These are phyloP conservation scores for Grammomys dolichurus DNA, from an alignment of 2,113 vertebrate species.

Conservation along the genomic window DNA sequence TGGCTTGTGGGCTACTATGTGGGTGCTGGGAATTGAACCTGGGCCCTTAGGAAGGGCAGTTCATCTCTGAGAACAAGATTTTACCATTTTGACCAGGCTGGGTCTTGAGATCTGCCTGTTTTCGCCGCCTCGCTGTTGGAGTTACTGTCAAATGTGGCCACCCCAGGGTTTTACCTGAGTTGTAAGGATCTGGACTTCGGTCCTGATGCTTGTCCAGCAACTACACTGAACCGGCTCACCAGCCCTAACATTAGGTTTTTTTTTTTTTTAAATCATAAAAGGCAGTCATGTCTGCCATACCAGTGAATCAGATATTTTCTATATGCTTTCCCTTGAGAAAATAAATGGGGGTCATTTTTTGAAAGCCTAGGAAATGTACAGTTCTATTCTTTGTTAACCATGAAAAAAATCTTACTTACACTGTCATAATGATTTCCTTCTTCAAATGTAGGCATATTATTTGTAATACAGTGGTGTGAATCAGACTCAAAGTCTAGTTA, in stretches of 20 bases:
- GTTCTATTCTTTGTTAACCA: constrained; percentile 21
- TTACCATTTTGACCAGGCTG: background rate
- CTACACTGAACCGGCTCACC: background rate
- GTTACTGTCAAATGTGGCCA: background rate
- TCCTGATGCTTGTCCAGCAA: background rate
- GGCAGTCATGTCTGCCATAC: background rate
- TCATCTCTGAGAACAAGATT: background rate
- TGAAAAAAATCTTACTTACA: background rate
- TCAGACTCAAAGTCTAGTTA: background rate
- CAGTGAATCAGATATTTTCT: background rate
- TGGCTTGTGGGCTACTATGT: background rate
- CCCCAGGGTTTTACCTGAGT: background rate
- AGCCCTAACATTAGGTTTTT: background rate
- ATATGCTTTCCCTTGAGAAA: background rate
- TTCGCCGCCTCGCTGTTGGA: background rate
- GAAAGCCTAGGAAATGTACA: background rate
- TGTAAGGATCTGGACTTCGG: background rate
- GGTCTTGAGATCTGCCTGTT: background rate
- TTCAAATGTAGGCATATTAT: background rate
- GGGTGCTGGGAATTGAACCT: background rate
- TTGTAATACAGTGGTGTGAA: background rate
- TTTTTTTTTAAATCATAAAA: constrained; percentile 53
- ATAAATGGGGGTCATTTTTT: background rate
- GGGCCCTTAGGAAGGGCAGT: background rate
- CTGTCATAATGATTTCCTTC: background rate